A percentile compares a stretch with the other conserved stretches of the same genome.
phyloP scores from a whole-genome alignment of 2,113 vertebrate species.

The Poeciliopsis turrubarensis region DNA sequence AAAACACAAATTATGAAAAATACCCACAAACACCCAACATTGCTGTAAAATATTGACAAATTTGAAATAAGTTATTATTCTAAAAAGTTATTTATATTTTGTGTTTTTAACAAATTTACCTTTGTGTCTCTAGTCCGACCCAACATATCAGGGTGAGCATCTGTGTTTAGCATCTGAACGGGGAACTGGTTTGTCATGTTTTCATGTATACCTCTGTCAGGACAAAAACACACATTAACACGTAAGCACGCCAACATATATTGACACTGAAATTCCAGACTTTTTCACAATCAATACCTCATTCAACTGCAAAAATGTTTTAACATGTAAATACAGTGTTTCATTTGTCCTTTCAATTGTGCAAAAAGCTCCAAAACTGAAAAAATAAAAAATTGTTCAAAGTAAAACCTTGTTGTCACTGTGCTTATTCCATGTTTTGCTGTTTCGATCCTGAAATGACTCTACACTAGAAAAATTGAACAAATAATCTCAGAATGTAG shows the following conservation, averaged over 20 bases:
- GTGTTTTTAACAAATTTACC: conserved; percentile 41
- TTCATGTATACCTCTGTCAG: conserved; percentile 50
- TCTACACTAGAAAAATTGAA: no score
- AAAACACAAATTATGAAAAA: neutral
- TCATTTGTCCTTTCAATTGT: no score
- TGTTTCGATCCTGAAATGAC: no score
- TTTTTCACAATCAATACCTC: neutral
- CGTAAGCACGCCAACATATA: neutral
- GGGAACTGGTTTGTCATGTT: conserved; percentile 66
- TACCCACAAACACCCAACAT: neutral
- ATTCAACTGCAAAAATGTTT: no score
- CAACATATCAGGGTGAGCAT: conserved; percentile 82
- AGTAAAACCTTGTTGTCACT: no score
- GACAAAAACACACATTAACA: conserved; percentile 12
- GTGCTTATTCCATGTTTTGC: no score
- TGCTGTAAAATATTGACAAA: neutral
- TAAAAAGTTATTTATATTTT: neutral
- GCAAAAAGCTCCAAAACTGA: no score
- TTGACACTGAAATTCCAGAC: neutral
- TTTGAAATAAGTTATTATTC: neutral
- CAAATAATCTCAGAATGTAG: no score
- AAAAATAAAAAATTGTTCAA: no score
- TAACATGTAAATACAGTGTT: no score
- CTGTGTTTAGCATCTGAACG: conserved; percentile 79
- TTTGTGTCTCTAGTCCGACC: conserved; percentile 53